These are phyloP conservation scores for Diabrotica virgifera DNA, from an alignment of 1,140 invertebrate species.

Conservation along the genomic window DNA sequence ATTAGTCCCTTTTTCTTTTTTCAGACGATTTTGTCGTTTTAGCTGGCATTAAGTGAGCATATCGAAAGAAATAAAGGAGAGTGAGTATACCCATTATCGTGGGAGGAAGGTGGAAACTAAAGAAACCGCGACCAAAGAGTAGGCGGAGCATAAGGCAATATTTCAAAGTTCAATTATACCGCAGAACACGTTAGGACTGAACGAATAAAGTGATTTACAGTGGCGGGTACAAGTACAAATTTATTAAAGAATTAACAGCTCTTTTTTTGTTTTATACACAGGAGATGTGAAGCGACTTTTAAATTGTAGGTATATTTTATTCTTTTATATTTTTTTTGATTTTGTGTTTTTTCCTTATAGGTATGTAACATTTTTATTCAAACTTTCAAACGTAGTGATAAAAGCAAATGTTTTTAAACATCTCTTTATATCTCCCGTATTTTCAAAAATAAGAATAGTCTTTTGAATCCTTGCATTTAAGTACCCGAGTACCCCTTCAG, in stretches of 20 bases:
- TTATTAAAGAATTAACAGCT: background rate
- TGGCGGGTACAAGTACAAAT: slow-evolving; percentile 7
- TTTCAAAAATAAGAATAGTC: no score
- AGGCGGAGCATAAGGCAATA: slow-evolving; percentile 34
- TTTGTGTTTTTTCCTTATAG: no score
- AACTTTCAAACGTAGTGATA: no score
- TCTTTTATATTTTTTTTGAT: no score
- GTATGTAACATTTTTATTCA: no score
- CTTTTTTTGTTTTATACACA: background rate
- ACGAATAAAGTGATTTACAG: slow-evolving; percentile 12
- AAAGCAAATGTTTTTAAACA: no score
- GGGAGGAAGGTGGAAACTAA: slow-evolving; percentile 32
- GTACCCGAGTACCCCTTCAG: no score
- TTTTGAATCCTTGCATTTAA: no score
- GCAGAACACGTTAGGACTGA: slow-evolving; percentile 24
- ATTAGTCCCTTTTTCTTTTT: background rate
- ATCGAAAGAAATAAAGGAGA: slow-evolving; percentile 7
- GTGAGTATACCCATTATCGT: slow-evolving; percentile 26
- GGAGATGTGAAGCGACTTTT: background rate
- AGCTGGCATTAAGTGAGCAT: slow-evolving; percentile 11
- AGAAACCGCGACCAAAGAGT: slow-evolving; percentile 28
- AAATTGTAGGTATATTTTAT: no score
- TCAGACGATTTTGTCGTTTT: slow-evolving; percentile 1
- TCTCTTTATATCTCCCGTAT: no score
- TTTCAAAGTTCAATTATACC: slow-evolving; percentile 42